Conservation (phyloP, 2,113 vertebrate species). For the Dromiciops gliroides region DNA sequence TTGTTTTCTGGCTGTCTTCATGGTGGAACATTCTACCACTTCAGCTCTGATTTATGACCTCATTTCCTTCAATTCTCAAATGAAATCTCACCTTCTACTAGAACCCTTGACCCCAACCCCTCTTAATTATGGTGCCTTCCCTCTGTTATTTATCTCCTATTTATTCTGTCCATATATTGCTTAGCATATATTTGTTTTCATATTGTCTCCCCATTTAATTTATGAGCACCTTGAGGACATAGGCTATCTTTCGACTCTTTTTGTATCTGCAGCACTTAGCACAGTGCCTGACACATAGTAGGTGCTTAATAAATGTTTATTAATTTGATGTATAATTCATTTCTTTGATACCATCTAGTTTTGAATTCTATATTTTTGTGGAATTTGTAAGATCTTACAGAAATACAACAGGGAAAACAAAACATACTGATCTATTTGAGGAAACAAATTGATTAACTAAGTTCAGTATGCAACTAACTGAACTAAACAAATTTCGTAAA, state of each 20-base stretch:
- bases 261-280: background rate
- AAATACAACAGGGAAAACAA: background rate
- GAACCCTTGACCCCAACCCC: fast-evolving
- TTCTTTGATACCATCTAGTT: background rate
- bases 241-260: background rate
- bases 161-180: background rate
- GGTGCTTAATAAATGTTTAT: background rate
- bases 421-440: background rate
- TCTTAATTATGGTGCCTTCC: background rate
- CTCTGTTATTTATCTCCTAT: background rate
- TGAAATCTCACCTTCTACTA: background rate
- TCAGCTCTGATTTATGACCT: too few relatives aligned
- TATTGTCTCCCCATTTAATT: background rate
- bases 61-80: too few relatives aligned
- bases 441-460: background rate
- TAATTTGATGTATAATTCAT: background rate
- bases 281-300: background rate
- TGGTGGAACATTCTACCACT: too few relatives aligned
- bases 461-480: background rate
- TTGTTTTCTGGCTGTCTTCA: too few relatives aligned
- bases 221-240: background rate
- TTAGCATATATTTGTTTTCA: background rate
- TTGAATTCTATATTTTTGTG: background rate
- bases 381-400: background rate
- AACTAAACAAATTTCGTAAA: too few relatives aligned